phyloP scores from a whole-genome alignment of 2,888 invertebrate genomes.

The Synergus laeviventris region DNA sequence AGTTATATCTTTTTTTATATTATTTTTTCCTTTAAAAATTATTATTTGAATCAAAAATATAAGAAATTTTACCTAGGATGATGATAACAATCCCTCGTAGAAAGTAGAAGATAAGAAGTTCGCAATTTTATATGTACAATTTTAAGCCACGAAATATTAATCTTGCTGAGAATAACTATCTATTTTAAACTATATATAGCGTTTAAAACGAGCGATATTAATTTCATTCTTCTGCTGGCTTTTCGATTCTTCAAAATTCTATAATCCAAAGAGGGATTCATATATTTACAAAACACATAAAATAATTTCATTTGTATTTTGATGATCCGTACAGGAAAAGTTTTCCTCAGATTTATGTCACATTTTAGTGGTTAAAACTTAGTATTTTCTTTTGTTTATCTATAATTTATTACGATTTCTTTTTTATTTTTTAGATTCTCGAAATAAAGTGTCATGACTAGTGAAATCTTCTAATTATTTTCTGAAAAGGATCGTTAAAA shows the following conservation, averaged over 20 bases:
- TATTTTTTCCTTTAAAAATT: too few relatives aligned
- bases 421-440: not conserved
- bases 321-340: not conserved
- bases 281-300: not conserved
- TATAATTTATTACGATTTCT: not conserved
- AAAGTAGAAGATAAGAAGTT: not conserved
- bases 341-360: not conserved
- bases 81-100: too few relatives aligned
- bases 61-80: too few relatives aligned
- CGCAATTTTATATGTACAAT: not conserved
- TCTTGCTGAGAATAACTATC: not conserved
- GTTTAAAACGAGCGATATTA: too few relatives aligned
- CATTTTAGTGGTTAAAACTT: not conserved
- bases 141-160: not conserved
- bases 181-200: too few relatives aligned
- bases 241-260: slow-evolving; percentile 1
- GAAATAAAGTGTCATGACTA: too few relatives aligned
- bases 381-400: not conserved
- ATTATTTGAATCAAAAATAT: too few relatives aligned
- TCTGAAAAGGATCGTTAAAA: not conserved
- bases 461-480: not conserved
- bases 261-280: slow-evolving; percentile 18
- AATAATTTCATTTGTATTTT: not conserved
- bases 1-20: too few relatives aligned
- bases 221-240: not conserved